Conservation (phyloP, 2,113 vertebrate species). For the Lophotis ruficrista region DNA sequence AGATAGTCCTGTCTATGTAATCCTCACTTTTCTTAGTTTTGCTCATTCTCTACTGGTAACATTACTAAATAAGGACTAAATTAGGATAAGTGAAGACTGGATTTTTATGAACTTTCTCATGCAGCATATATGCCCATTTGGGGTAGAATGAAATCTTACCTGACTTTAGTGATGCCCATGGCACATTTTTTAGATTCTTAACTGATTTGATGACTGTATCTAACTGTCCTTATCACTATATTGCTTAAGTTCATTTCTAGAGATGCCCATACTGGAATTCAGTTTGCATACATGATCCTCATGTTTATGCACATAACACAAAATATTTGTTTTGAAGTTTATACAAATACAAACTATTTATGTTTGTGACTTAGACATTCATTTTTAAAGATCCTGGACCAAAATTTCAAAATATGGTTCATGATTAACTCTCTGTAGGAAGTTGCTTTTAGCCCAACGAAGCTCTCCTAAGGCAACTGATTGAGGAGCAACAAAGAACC, state of each 20-base stretch:
- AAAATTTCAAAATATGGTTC: background rate
- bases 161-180: background rate
- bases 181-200: background rate
- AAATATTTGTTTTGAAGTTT: background rate
- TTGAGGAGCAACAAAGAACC: background rate
- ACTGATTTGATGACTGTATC: background rate
- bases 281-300: background rate
- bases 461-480: background rate
- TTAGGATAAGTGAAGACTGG: background rate
- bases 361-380: background rate
- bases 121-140: background rate
- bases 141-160: background rate
- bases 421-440: background rate
- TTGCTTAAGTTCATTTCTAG: background rate
- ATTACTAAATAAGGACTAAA: background rate
- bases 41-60: background rate
- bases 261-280: background rate
- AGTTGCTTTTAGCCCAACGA: background rate
- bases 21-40: background rate
- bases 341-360: background rate
- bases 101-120: background rate
- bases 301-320: background rate
- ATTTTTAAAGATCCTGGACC: background rate
- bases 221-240: background rate
- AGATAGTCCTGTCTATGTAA: background rate